Percentiles rank a stretch among this genome's conserved stretches.
Evolutionary conservation across 2,888 invertebrate species (phyloP).

Genomic region (Mesorhabditis sp.): DNA sequence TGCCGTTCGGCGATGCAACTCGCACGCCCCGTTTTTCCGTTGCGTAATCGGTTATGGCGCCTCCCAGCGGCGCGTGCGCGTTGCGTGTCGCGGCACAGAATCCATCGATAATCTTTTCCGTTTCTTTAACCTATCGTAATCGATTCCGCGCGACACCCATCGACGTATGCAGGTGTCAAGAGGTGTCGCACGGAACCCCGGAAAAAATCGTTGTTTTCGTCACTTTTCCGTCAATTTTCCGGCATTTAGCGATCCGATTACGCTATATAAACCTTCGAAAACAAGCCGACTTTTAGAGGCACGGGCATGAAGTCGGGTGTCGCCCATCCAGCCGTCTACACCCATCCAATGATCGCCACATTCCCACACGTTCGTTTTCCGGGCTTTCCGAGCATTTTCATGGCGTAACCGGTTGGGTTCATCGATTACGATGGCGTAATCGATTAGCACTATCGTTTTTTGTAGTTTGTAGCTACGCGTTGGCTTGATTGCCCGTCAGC

Average conservation of each 20-base stretch:
- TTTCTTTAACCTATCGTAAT: background rate
- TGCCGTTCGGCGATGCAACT: background rate
- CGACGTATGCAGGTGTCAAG: too few relatives aligned
- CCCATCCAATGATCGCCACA: slow-evolving; percentile 57
- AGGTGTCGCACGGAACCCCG: background rate
- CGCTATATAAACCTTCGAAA: background rate
- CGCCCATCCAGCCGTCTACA: slow-evolving; percentile 57
- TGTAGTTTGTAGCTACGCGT: background rate
- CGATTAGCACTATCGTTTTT: background rate
- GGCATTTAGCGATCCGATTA: too few relatives aligned
- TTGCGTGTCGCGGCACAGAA: background rate
- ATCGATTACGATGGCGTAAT: background rate
- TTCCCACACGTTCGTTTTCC: slow-evolving; percentile 44
- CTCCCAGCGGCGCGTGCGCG: background rate
- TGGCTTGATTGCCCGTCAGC: background rate
- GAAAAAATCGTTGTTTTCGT: slow-evolving; percentile 9
- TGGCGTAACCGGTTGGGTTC: too few relatives aligned
- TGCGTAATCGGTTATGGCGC: background rate
- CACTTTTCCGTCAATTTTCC: too few relatives aligned
- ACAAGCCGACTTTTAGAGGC: slow-evolving; percentile 40
- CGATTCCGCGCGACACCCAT: too few relatives aligned
- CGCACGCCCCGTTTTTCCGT: background rate
- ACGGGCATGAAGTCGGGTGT: slow-evolving; percentile 59
- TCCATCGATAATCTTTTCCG: background rate
- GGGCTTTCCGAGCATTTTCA: background rate